A percentile compares a stretch with the other conserved stretches of the same genome.
Conservation (phyloP, 2,113 vertebrate genomes). For the Lasiurus cinereus region DNA sequence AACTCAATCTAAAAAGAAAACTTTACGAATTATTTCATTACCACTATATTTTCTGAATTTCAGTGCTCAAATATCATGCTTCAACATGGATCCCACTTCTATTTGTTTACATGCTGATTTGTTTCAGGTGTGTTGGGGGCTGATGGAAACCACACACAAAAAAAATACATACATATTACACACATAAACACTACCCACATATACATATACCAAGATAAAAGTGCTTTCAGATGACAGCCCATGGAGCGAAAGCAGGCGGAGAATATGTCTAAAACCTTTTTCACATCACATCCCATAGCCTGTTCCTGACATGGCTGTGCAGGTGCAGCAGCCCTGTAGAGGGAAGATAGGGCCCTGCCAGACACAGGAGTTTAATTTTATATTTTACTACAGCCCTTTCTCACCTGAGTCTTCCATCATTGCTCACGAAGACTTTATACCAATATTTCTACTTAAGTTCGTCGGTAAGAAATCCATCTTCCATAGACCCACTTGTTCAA, state of each 20-base stretch:
- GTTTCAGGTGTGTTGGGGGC: not conserved
- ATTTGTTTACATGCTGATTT: not conserved
- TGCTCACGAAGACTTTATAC: not conserved
- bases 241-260: not conserved
- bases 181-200: not conserved
- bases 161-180: not conserved
- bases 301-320: not conserved
- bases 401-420: not conserved
- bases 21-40: not conserved
- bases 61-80: not conserved
- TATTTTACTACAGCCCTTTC: not conserved
- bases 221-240: not conserved
- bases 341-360: not conserved
- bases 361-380: not conserved
- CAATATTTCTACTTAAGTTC: not conserved
- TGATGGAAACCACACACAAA: not conserved
- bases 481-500: not conserved
- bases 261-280: not conserved
- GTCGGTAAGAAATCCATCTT: not conserved
- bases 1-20: not conserved
- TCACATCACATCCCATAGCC: not conserved
- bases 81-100: not conserved
- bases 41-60: constrained; percentile 48
- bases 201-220: not conserved
- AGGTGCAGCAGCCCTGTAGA: not conserved